phyloP scores from a whole-genome alignment of 2,797 vertebrate species.

The Peromyscus melanophrys region DNA sequence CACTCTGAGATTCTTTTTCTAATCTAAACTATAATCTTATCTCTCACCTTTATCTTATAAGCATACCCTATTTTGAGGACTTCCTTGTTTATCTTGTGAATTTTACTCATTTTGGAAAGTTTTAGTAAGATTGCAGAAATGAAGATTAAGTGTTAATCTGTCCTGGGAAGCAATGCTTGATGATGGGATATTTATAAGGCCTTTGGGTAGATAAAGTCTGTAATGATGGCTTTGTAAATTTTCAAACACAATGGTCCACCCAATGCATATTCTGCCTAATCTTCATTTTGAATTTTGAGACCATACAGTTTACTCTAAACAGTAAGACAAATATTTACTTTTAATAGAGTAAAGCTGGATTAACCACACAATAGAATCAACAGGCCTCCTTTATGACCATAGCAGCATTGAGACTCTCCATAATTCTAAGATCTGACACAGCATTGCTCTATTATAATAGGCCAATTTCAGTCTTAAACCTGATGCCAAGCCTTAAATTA shows the following conservation, averaged over 20 bases:
- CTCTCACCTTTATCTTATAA: background rate
- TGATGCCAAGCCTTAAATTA: conserved; percentile 3
- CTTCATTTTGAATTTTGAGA: background rate
- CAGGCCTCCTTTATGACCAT: background rate
- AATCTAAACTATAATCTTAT: background rate
- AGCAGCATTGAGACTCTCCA: background rate
- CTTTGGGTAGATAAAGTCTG: background rate
- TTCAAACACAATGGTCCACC: background rate
- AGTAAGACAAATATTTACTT: background rate
- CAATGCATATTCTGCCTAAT: background rate
- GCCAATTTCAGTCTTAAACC: background rate
- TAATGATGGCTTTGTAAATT: conserved; percentile 38
- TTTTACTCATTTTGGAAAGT: background rate
- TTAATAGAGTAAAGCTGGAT: background rate
- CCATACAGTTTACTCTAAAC: conserved; percentile 20
- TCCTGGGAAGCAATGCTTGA: background rate
- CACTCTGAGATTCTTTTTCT: conserved; percentile 1
- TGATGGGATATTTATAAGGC: background rate
- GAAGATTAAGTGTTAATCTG: background rate
- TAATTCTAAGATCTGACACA: background rate
- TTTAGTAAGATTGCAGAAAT: background rate
- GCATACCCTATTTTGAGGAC: background rate
- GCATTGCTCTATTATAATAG: background rate
- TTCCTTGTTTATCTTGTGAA: background rate
- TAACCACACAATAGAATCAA: conserved; percentile 2